Evolutionary conservation across 2,797 vertebrate genomes (phyloP).

Genomic region (Kryptolebias ocellatus): DNA sequence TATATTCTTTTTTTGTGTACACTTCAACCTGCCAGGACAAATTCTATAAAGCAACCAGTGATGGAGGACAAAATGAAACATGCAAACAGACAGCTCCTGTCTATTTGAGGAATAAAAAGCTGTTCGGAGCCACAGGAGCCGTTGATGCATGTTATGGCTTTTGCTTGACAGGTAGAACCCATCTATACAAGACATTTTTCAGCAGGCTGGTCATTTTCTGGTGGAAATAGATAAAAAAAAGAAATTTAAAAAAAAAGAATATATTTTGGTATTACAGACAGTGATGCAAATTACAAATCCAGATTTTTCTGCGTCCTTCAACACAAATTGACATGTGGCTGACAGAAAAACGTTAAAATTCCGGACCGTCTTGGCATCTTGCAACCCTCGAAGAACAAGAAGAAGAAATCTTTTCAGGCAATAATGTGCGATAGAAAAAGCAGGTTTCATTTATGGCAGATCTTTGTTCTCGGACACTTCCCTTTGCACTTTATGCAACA

Average conservation of each 20-base stretch:
- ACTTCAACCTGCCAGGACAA: slow-evolving; percentile 47
- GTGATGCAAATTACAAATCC: slow-evolving; percentile 24
- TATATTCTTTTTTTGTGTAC: slow-evolving; percentile 44
- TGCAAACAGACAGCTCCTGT: slow-evolving; percentile 47
- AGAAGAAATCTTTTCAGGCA: slow-evolving; percentile 44
- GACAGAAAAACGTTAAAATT: slow-evolving; percentile 34
- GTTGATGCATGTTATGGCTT: slow-evolving; percentile 63
- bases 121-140: slow-evolving; percentile 54
- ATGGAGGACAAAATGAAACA: slow-evolving; percentile 62
- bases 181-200: slow-evolving; percentile 26
- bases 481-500: slow-evolving; percentile 36
- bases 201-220: slow-evolving; percentile 26
- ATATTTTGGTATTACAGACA: slow-evolving; percentile 21
- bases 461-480: slow-evolving; percentile 67
- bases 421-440: slow-evolving; percentile 47
- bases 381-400: slow-evolving; percentile 23
- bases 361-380: slow-evolving; percentile 40
- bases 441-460: slow-evolving; percentile 59
- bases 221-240: slow-evolving; percentile 11
- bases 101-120: slow-evolving; percentile 50
- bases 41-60: slow-evolving; percentile 53
- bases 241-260: slow-evolving; percentile 15
- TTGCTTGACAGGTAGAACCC: slow-evolving; percentile 36
- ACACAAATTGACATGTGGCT: slow-evolving; percentile 28
- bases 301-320: slow-evolving; percentile 15